phyloP scores from a whole-genome alignment of 2,797 vertebrate genomes.

The Amblyopsis hoosieri region DNA sequence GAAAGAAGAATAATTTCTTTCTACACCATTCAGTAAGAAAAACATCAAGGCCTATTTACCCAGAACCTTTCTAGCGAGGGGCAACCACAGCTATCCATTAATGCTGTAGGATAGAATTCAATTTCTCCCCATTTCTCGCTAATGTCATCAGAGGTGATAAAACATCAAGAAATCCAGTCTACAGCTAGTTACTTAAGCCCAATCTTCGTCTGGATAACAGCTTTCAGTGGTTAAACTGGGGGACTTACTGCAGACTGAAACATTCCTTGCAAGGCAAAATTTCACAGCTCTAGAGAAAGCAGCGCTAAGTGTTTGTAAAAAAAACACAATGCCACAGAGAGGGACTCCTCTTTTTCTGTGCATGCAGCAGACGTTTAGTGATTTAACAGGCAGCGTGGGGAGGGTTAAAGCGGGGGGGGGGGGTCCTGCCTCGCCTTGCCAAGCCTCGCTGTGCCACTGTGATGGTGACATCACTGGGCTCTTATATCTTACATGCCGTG shows the following conservation, averaged over 20 bases:
- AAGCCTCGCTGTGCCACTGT: conserved; percentile 4
- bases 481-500: neutral
- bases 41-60: conserved; percentile 35
- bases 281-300: conserved; percentile 29
- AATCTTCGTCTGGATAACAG: conserved; percentile 72
- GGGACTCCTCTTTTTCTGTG: conserved; percentile 14
- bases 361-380: conserved; percentile 2
- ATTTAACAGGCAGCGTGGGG: conserved; percentile 14
- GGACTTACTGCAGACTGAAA: conserved; percentile 62
- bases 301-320: neutral
- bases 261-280: conserved; percentile 57
- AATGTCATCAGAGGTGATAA: conserved; percentile 81
- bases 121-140: conserved; percentile 39
- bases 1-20: neutral
- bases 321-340: conserved; percentile 33
- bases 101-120: conserved; percentile 25
- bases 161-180: conserved; percentile 74
- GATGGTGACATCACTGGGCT: neutral
- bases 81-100: conserved; percentile 50
- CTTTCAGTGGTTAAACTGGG: conserved; percentile 61
- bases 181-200: conserved; percentile 74
- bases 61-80: conserved; percentile 26
- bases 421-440: neutral
- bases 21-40: conserved; percentile 25
- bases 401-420: neutral